These are phyloP conservation scores for Muschampia plurimacula DNA, from an alignment of 2,888 invertebrate species.

Conservation along the genomic window DNA sequence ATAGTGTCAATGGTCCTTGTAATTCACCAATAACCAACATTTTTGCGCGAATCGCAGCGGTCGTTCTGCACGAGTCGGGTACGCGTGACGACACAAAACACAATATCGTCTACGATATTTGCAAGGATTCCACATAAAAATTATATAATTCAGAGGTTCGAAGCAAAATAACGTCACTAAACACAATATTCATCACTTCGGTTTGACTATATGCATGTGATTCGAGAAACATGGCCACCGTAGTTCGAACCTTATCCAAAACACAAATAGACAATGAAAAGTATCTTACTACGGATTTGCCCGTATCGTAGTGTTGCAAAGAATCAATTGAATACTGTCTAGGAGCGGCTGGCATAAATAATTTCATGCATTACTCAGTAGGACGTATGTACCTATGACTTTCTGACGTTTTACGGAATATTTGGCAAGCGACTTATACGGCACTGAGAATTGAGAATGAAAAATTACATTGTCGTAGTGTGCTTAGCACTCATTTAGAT, in stretches of 20 bases:
- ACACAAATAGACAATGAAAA: conserved; percentile 79
- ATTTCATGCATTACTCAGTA: conserved; percentile 83
- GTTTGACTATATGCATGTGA: conserved; percentile 79
- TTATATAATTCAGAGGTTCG: conserved; percentile 76
- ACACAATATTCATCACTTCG: conserved; percentile 68
- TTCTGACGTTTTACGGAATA: conserved; percentile 86
- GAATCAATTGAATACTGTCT: conserved; percentile 75
- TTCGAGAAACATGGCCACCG: conserved; percentile 83
- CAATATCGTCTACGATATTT: conserved; percentile 60
- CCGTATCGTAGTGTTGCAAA: conserved; percentile 67
- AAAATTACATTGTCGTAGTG: conserved; percentile 63
- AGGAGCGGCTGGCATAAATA: conserved; percentile 77
- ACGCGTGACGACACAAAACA: conserved; percentile 64
- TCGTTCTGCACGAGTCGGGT: conserved; percentile 59
- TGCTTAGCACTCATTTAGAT: conserved; percentile 64
- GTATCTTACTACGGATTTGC: conserved; percentile 64
- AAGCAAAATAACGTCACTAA: conserved; percentile 67
- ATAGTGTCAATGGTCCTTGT: conserved; percentile 82
- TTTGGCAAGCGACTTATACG: conserved; percentile 83
- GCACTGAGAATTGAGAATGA: conserved; percentile 63
- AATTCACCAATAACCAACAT: conserved; percentile 78
- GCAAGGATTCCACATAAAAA: conserved; percentile 62
- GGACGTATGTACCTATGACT: conserved; percentile 84
- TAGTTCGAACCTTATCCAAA: conserved; percentile 71
- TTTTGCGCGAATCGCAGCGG: conserved; percentile 81